Base-by-base conservation (phyloP, 2,797 vertebrate genomes). In the Lepilemur ruficaudatus region DNA sequence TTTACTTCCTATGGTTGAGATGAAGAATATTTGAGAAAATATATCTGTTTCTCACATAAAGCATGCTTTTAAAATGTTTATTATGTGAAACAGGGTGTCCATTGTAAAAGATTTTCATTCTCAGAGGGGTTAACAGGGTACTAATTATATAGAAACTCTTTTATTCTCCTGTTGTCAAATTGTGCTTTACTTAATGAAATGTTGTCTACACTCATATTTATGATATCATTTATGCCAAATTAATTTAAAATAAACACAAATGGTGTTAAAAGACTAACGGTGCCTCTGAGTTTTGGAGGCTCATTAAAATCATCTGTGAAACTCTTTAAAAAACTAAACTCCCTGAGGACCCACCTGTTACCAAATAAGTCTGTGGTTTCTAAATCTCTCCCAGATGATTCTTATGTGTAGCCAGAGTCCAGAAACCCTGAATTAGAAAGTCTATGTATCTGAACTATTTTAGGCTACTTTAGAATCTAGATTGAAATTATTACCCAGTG, bases 161-260 rank as follows among this genome's bases (percentile, higher is more conserved):
- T 63, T 79, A 80, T 93, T 96, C 50, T 81, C n/a, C n/a, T 65
- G n/a, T 57, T 50, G 5, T 86, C 67, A 85, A 84, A 80, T 81
- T 88, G 32, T 50, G 11, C 43, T 70, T 91, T 85, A 38, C 55
- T 75, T 80, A 79, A 72, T 48, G 52, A 81, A 67, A 89, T 59
- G 15, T n/a, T 35, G 28, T 25, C 59, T 70, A 32, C 2, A 70
- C 5, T 50, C 23, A 87, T 59, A 92, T 94, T 79, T 76, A 65
- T 72, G 17, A 87, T 46, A 30, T 41, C 10, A 52, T 50, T 92
- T 94, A 41, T 83, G 57, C 7, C 6, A 89, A 76, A 32, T 85
- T 57, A 88, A 50, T 30, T 80, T 72, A 67, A 88, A 79, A 61
- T 79, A 73, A 76, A 48, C 7, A 82, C 9, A 86, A 76, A 81